Conservation (phyloP, 2,888 invertebrate species). For the Latrodectus elegans region DNA sequence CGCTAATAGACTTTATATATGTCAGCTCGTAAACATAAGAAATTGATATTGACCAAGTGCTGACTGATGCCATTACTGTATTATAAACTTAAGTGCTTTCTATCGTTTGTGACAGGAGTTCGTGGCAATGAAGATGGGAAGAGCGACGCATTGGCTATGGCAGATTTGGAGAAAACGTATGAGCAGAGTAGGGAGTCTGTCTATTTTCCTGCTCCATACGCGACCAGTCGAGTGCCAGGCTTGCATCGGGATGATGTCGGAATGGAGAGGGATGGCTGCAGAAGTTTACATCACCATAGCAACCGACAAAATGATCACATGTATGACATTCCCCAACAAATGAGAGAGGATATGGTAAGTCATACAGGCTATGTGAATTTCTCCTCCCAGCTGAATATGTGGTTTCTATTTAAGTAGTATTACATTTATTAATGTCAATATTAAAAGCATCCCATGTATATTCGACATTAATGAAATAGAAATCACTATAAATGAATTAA, state of each 20-base stretch:
- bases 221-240: constrained; percentile 61
- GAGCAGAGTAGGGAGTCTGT: constrained; percentile 64
- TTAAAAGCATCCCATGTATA: too few species aligned
- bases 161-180: constrained; percentile 66
- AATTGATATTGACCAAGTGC: too few species aligned
- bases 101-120: constrained; percentile 30
- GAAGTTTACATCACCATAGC: constrained; percentile 60
- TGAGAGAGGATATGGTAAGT: constrained; percentile 66
- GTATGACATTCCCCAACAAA: constrained; percentile 68
- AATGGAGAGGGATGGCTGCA: constrained; percentile 61
- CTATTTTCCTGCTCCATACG: constrained; percentile 68
- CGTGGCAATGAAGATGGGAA: constrained; percentile 63
- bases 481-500: too few species aligned
- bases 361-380: neutral
- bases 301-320: constrained; percentile 55
- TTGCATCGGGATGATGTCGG: constrained; percentile 55
- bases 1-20: too few species aligned
- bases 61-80: too few species aligned
- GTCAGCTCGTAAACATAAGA: too few species aligned
- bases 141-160: constrained; percentile 61
- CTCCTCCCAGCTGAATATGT: too few species aligned
- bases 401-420: too few species aligned
- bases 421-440: too few species aligned
- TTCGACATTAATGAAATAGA: too few species aligned
- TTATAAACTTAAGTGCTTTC: neutral